These are phyloP conservation scores for Dorcus parallelipipedus DNA, from an alignment of 2,888 invertebrate species.

Conservation along the genomic window DNA sequence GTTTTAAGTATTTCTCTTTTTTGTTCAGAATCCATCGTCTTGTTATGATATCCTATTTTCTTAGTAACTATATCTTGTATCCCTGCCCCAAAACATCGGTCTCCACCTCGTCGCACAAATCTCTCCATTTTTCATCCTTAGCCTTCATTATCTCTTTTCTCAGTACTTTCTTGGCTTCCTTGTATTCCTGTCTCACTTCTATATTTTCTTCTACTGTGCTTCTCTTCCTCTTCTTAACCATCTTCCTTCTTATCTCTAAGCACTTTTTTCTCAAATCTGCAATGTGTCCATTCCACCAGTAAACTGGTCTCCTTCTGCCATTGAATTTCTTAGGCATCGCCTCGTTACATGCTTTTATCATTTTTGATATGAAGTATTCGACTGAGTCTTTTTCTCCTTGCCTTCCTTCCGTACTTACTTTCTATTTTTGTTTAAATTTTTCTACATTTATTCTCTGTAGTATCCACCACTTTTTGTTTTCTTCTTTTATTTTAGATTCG, in stretches of 20 bases:
- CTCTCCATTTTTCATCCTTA: slow-evolving; percentile 2
- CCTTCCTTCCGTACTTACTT: too few relatives aligned
- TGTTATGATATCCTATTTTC: neutral
- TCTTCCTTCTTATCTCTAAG: neutral
- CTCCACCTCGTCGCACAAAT: slow-evolving; percentile 5
- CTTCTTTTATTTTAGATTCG: too few relatives aligned
- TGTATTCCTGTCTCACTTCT: neutral
- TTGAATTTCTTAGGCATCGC: neutral
- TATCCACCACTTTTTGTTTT: too few relatives aligned
- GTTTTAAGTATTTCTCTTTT: too few relatives aligned
- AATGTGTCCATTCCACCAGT: neutral
- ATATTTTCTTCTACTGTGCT: neutral
- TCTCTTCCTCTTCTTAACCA: neutral
- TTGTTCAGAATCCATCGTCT: too few relatives aligned
- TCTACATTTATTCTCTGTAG: too few relatives aligned
- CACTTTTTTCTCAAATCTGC: neutral
- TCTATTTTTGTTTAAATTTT: too few relatives aligned
- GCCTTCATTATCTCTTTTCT: neutral
- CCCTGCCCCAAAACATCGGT: slow-evolving; percentile 4
- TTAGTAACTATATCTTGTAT: slow-evolving; percentile 2
- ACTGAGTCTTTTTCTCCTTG: too few relatives aligned
- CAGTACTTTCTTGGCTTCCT: slow-evolving; percentile 2
- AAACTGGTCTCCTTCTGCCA: neutral
- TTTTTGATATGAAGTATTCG: neutral
- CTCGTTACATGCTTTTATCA: neutral